phyloP scores from a whole-genome alignment of 2,888 invertebrate genomes.

The Epinotia ramella region DNA sequence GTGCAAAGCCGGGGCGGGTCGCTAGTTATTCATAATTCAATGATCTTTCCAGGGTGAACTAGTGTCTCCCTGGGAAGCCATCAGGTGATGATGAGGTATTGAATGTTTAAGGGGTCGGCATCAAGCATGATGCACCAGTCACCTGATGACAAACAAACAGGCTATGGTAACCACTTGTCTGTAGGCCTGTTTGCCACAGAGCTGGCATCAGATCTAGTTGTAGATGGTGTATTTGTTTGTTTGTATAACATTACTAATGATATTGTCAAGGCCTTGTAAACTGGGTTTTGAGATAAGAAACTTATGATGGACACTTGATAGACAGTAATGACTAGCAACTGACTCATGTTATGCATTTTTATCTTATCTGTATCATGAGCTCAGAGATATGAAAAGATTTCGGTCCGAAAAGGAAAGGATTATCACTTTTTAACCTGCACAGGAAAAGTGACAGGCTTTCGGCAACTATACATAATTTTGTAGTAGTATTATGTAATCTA shows the following conservation, averaged over 20 bases:
- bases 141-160: not conserved
- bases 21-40: too few species aligned
- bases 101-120: not conserved
- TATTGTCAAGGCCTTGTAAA: conserved; percentile 1
- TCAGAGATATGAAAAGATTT: not conserved
- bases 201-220: not conserved
- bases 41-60: too few species aligned
- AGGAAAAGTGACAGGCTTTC: not conserved
- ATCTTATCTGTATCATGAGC: conserved; percentile 29
- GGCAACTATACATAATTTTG: too few species aligned
- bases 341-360: conserved; percentile 3
- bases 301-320: conserved; percentile 20
- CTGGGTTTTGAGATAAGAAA: conserved; percentile 11
- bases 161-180: not conserved
- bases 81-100: too few species aligned
- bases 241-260: not conserved
- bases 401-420: not conserved
- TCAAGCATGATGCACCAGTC: not conserved
- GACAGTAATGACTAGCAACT: conserved; percentile 7
- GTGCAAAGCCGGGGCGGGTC: too few species aligned
- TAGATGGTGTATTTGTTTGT: not conserved
- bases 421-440: not conserved
- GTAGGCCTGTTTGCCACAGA: not conserved
- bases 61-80: too few species aligned
- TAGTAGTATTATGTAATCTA: too few species aligned